Base-by-base conservation (phyloP, 1,140 invertebrate species). In the Zaprionus vittiger region DNA sequence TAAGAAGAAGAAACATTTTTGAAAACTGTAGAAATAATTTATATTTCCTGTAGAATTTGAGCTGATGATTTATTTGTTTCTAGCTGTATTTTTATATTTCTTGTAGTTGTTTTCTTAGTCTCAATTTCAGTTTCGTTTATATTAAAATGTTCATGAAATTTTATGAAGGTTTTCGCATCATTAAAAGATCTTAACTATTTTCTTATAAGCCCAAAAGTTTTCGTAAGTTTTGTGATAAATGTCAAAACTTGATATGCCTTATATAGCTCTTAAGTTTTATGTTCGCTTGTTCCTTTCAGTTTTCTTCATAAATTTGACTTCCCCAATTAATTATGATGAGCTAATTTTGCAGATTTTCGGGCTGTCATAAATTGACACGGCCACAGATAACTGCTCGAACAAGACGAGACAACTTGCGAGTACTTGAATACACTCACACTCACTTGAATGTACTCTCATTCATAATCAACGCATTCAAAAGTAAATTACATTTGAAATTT, bases 401-500 rank as follows among this genome's bases (percentile, higher is more conserved):
- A 49, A 49, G 14, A 2, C 34, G 6, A 15, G 24, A 28, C 52
- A 55, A 56, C 24, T n/a, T 56, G n/a, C 22, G 24, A n/a, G 4
- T 61, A 24, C 37, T 24, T 4, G 41, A 47, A 47, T 9, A 17
- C n/a, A 20, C 41, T 47, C n/a, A 47, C 41, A 47, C 28, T 31
- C 31, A 34, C 9, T 34, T 34, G 31, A 22, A 49, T 55, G 14
- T 65, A n/a, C 20, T 2, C 41, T 11, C 47, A 20, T 24, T 22
- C 20, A 22, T 52, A 9, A 17, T 44, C 3, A 44, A 9, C 20
- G 47, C 20, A 24, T 24, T 52, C 47, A 24, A 31, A 64, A 37
- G 57, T 14, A 44, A 64, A 65, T 72, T 64, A 52, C 24, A 57
- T 72, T 44, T 41, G 41, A 37, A 31, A 57, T 72, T 44, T 41